Evolutionary conservation across 1,140 invertebrate genomes (phyloP).

Genomic region (Leptestheria dahalacensis): DNA sequence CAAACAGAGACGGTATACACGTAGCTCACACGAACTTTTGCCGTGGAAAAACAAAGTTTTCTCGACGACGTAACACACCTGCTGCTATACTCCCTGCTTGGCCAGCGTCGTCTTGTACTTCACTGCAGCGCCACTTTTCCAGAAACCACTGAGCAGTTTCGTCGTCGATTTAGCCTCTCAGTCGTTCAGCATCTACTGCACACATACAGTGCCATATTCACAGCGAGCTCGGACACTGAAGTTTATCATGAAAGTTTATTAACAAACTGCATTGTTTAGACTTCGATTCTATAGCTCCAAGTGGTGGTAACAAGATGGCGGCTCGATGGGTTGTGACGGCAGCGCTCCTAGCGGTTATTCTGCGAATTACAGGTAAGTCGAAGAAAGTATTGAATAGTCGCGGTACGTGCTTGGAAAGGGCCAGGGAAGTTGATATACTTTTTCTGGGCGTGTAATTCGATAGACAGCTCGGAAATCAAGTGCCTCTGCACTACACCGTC

Average conservation of each 20-base stretch:
- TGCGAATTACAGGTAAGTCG: neutral
- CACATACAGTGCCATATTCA: too few species aligned
- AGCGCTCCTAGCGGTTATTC: neutral
- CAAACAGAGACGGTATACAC: neutral
- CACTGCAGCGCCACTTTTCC: neutral
- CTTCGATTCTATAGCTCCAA: neutral
- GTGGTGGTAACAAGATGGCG: neutral
- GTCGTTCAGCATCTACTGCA: too few species aligned
- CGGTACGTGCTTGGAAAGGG: too few species aligned
- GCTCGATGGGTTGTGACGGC: neutral
- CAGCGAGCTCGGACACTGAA: too few species aligned
- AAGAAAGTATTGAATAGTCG: too few species aligned
- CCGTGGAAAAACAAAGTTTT: neutral
- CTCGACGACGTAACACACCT: neutral
- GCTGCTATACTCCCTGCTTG: too few species aligned
- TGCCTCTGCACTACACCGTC: slow-evolving; percentile 22
- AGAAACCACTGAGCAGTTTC: neutral
- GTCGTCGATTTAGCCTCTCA: neutral
- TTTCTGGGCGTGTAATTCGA: neutral
- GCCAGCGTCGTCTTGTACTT: too few species aligned
- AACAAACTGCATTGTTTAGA: too few species aligned
- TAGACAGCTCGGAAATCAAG: slow-evolving; percentile 10
- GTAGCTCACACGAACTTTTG: neutral
- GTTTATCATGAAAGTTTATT: too few species aligned
- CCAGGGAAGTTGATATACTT: too few species aligned